Evolutionary conservation across 2,797 vertebrate species (phyloP), one percentile per base, ranked within the genome.

Genomic region (Hybognathus amarus): DNA sequence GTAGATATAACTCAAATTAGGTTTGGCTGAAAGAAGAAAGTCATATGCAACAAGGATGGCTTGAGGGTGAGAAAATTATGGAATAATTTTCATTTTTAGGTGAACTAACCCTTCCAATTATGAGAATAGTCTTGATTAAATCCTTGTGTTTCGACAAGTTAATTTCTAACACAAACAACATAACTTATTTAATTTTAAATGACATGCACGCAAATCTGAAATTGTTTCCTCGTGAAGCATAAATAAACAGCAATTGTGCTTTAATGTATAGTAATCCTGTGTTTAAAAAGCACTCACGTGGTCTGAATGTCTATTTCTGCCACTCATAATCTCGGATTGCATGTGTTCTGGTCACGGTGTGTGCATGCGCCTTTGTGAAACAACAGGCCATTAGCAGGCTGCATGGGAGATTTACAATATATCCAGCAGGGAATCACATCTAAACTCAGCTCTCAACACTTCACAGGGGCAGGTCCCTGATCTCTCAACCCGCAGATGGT

Each of bases 401-500:
- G 85, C 64, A 50, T 86, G 85, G 79, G 86, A 92, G 90, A 92
- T 93, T 94, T 93, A 92, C 89, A 84, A 40, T 85, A 63, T 84
- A 74, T 75, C 67, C 88, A 68, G 69, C 66, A 61, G 81, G 78
- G 63, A 66, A 69, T 83, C 54, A 50, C 75, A 76, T 70, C 81
- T 78, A 83, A 85, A 87, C 77, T 74, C 67, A 50, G 73, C 59
- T 56, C 52, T 87, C 79, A 78, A 82, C 84, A 85, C 76, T 82
- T 77, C 79, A 27, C 75, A 85, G 75, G 80, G 79, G 85, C 64
- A 66, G 50, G 69, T 69, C 64, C 83, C 85, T 83, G 76, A 77
- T 74, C 75, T 40, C 47, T n/a, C 59, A 82, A 84, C 76, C 63
- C 61, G 42, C 79, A 82, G 84, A 86, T 80, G 74, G 77, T 56